Base-by-base conservation (phyloP, 2,888 invertebrate species). In the Plagodis dolabraria region DNA sequence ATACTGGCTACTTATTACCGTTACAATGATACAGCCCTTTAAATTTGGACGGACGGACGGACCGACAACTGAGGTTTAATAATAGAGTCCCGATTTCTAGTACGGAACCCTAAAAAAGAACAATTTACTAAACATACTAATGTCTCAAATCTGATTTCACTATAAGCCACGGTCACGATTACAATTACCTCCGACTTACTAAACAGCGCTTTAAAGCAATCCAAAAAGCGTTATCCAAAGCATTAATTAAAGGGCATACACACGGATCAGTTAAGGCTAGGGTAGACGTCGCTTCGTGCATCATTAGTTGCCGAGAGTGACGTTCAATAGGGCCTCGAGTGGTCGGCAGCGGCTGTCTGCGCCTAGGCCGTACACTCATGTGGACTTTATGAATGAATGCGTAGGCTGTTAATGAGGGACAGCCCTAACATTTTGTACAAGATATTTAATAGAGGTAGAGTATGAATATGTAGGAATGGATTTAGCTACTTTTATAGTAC, bases 251-350 rank as follows among this genome's bases (percentile, higher is more conserved):
- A 72, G 69, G 68, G 70, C 73, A 74, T 71, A 71, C 74, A 81
- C 82, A 83, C 82, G 80, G 75, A 74, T 72, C 84, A 81, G 76
- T 79, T 75, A 77, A 69, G 67, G 64, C 70, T 64, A 67, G 64
- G 65, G 70, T 75, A 70, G 74, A 61, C 63, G 79, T 80, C 79
- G 79, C 48, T 48, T 53, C 59, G 69, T 63, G 74, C 75, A 65
- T 78, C 85, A 82, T 82, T 85, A 85, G 81, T 83, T 80, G 79
- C 75, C 57, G 61, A 70, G 79, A 83, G 71, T 85, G 88, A 88
- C 89, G 77, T 84, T 77, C 77, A 88, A 89, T 89, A 77, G 50
- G 49, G 65, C 53, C 63, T 52, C 75, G 74, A 77, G 72, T 62
- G 53, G 68, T 67, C 74, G 72, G 65, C 74, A 70, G 78, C 74